Conservation (phyloP, 2,888 invertebrate species). For the Griposia aprilina region DNA sequence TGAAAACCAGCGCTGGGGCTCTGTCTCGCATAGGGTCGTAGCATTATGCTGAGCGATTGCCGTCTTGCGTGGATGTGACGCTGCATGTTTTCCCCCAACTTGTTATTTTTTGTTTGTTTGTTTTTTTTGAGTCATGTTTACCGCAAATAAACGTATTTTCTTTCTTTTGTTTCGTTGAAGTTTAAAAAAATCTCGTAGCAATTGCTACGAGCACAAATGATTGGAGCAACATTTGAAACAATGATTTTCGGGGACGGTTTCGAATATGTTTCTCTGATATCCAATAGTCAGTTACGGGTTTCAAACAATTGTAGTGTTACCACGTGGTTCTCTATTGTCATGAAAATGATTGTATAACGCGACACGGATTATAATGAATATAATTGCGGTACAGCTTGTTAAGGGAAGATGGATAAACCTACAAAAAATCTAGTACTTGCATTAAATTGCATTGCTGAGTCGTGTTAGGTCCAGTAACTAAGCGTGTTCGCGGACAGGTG, state of each 20-base stretch:
- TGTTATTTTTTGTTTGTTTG: too few species aligned
- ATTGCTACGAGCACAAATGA: background rate
- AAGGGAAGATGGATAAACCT: background rate
- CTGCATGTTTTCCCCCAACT: too few species aligned
- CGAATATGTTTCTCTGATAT: slow-evolving; percentile 6
- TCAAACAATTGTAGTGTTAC: slow-evolving; percentile 32
- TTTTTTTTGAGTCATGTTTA: too few species aligned
- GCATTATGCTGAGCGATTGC: too few species aligned
- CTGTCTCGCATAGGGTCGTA: too few species aligned
- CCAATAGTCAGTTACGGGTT: slow-evolving; percentile 12
- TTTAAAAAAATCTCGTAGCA: slow-evolving; percentile 9
- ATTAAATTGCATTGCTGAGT: too few species aligned
- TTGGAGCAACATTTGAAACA: background rate
- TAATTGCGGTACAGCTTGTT: background rate
- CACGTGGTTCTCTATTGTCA: slow-evolving; percentile 52
- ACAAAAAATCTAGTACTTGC: background rate
- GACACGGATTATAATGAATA: background rate
- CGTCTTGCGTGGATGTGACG: too few species aligned
- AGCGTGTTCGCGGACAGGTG: too few species aligned
- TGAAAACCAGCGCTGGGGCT: too few species aligned
- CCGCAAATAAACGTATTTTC: too few species aligned
- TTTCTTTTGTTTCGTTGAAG: too few species aligned
- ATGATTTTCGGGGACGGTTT: background rate
- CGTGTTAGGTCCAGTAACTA: too few species aligned
- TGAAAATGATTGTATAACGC: slow-evolving; percentile 29